A percentile compares a stretch with the other conserved stretches of the same genome.
Evolutionary conservation across 1,140 invertebrate genomes (phyloP).

Genomic region (Cyclina sinensis): DNA sequence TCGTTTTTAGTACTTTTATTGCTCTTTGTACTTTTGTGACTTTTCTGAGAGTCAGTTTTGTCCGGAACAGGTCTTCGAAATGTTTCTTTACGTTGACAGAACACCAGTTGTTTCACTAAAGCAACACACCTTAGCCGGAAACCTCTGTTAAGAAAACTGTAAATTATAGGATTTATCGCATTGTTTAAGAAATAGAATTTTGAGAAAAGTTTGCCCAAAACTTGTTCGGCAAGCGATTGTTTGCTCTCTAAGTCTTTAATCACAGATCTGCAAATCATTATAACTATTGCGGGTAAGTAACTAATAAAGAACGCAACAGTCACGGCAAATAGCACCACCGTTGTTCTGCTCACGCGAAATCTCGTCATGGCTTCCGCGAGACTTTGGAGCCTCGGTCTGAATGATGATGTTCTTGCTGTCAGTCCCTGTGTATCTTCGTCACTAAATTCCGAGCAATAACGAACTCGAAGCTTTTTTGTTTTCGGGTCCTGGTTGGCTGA

Average conservation of each 20-base stretch:
- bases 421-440: constrained; percentile 70
- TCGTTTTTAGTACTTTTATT: constrained; percentile 61
- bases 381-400: constrained; percentile 61
- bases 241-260: constrained; percentile 71
- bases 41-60: constrained; percentile 62
- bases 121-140: constrained; percentile 76
- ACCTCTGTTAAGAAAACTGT: constrained; percentile 83
- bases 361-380: constrained; percentile 65
- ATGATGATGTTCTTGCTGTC: neutral
- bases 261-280: constrained; percentile 75
- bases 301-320: constrained; percentile 79
- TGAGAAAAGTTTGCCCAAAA: constrained; percentile 79
- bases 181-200: constrained; percentile 84
- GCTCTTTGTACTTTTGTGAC: constrained; percentile 57
- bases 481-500: neutral
- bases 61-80: neutral
- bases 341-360: constrained; percentile 75
- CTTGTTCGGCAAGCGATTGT: constrained; percentile 65
- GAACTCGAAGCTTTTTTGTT: constrained; percentile 64
- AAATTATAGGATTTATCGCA: constrained; percentile 84
- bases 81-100: constrained; percentile 4
- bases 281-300: constrained; percentile 76
- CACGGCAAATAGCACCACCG: constrained; percentile 78
- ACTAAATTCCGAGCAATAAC: constrained; percentile 71
- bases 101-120: constrained; percentile 43